phyloP scores from a whole-genome alignment of 2,113 vertebrate genomes.

The Hippocampus mohnikei region DNA sequence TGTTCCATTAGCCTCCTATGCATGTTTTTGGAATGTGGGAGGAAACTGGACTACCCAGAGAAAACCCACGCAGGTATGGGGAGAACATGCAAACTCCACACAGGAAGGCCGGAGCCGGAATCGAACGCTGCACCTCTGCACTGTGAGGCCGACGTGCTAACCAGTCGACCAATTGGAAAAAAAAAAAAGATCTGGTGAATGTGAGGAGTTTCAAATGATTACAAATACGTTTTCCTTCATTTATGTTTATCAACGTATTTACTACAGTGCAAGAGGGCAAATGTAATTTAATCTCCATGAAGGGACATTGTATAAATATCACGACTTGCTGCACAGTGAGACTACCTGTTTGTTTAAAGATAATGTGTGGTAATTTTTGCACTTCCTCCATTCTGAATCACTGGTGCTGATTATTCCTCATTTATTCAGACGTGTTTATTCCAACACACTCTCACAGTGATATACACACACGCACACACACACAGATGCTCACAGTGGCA shows the following conservation, averaged over 20 bases:
- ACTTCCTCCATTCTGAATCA: neutral
- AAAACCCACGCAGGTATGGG: too few relatives aligned
- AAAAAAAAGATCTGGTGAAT: too few relatives aligned
- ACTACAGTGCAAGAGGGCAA: neutral
- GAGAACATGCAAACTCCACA: too few relatives aligned
- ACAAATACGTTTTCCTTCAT: neutral
- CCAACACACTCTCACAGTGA: neutral
- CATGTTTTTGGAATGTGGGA: too few relatives aligned
- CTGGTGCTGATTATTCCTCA: neutral
- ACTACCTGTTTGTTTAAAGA: neutral
- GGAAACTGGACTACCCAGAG: too few relatives aligned
- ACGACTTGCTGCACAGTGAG: neutral
- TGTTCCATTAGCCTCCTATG: too few relatives aligned
- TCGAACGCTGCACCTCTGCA: too few relatives aligned
- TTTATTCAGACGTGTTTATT: neutral
- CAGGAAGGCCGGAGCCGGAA: too few relatives aligned
- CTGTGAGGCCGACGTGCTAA: too few relatives aligned
- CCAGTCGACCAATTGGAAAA: too few relatives aligned
- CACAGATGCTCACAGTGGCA: slow-evolving; percentile 11
- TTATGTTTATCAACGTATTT: neutral
- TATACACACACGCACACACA: neutral
- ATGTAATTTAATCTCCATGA: neutral
- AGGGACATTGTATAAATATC: neutral
- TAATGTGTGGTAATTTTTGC: neutral
- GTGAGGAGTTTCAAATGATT: neutral